A percentile compares a stretch with the other conserved stretches of the same genome.
These are phyloP conservation scores for Achlya flavicornis DNA, from an alignment of 2,888 invertebrate species.

Conservation along the genomic window DNA sequence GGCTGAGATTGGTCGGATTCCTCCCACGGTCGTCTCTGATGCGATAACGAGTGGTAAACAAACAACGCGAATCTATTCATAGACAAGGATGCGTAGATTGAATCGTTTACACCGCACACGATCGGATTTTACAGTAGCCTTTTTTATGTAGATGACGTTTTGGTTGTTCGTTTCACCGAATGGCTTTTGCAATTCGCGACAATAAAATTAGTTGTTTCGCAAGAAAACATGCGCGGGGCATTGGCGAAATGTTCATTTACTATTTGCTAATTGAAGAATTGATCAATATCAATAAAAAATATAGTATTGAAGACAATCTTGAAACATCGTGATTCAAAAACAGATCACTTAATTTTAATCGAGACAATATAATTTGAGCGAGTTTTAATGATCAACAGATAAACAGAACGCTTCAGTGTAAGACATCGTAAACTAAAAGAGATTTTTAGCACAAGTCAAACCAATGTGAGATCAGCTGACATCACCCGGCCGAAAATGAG, in stretches of 20 bases:
- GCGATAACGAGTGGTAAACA: slow-evolving; percentile 50
- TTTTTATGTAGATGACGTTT: slow-evolving; percentile 11
- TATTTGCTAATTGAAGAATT: slow-evolving; percentile 2
- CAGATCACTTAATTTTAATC: neutral
- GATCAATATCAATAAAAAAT: neutral
- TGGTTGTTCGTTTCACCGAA: neutral
- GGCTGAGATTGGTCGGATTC: slow-evolving; percentile 32
- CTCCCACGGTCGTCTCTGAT: slow-evolving; percentile 40
- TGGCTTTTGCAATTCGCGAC: neutral
- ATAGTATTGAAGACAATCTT: neutral
- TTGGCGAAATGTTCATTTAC: neutral
- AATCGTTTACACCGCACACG: slow-evolving; percentile 14
- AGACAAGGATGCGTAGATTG: slow-evolving; percentile 30
- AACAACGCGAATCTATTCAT: slow-evolving; percentile 45
- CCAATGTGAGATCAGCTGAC: slow-evolving; percentile 2
- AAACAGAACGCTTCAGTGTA: neutral
- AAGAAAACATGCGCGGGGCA: slow-evolving; percentile 1
- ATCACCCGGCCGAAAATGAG: neutral
- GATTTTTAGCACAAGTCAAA: neutral
- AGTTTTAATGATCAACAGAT: neutral
- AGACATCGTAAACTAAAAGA: neutral
- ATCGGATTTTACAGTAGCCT: neutral
- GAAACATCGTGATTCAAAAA: neutral
- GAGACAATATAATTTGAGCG: no score
- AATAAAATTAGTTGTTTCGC: neutral